Percentiles rank a stretch among this genome's conserved stretches.
Evolutionary conservation across 2,113 vertebrate species (phyloP).

Genomic region (Carassius carassius): DNA sequence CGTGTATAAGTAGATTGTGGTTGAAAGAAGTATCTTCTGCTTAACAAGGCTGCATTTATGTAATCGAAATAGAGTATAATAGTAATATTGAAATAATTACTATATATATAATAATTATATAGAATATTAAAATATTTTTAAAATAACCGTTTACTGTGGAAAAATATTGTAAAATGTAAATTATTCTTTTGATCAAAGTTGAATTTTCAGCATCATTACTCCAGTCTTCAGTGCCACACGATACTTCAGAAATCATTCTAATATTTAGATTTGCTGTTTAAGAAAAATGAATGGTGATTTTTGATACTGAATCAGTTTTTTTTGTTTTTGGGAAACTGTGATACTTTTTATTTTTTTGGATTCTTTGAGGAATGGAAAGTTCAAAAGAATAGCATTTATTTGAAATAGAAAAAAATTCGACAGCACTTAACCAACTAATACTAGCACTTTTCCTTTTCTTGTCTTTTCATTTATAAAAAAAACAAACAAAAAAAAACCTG

Average conservation of each 20-base stretch:
- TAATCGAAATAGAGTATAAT: background rate
- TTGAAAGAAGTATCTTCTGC: background rate
- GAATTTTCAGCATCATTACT: background rate
- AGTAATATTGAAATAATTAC: background rate
- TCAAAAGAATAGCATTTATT: background rate
- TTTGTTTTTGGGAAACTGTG: background rate
- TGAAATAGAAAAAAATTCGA: too few relatives aligned
- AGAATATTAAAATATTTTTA: background rate
- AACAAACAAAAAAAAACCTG: too few relatives aligned
- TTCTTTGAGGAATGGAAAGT: too few relatives aligned
- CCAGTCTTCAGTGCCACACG: background rate
- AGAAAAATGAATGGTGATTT: background rate
- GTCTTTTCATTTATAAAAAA: too few relatives aligned
- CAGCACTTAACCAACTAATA: too few relatives aligned
- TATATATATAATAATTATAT: too few relatives aligned
- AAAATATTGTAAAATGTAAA: background rate
- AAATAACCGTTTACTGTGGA: background rate
- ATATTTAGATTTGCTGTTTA: background rate
- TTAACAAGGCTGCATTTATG: background rate
- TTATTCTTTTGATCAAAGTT: background rate
- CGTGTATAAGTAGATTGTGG: background rate
- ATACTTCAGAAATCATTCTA: background rate
- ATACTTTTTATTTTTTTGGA: background rate
- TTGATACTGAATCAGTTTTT: background rate
- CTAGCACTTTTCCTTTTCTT: too few relatives aligned